phyloP scores from a whole-genome alignment of 2,797 vertebrate species.

The Cygnus olor region DNA sequence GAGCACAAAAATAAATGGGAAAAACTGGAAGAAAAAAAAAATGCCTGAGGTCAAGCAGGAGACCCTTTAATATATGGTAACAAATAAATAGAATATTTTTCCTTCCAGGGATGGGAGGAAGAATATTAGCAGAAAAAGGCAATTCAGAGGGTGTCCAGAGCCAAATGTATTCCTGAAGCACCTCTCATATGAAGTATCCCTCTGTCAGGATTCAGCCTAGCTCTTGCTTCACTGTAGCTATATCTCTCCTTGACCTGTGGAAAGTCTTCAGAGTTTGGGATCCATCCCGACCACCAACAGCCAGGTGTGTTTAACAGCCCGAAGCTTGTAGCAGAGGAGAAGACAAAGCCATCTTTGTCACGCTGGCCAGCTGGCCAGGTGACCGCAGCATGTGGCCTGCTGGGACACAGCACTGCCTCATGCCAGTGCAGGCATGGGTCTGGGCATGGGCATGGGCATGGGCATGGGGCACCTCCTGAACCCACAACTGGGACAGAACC shows the following conservation, averaged over 20 bases:
- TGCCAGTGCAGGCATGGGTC: not conserved
- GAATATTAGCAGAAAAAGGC: not conserved
- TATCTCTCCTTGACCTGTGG: not conserved
- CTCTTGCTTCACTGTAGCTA: not conserved
- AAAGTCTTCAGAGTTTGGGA: not conserved
- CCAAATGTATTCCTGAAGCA: not conserved
- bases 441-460: no score
- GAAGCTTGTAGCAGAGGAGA: not conserved
- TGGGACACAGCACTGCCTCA: not conserved
- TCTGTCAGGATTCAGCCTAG: not conserved
- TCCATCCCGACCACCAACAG: not conserved
- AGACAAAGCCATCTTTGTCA: not conserved
- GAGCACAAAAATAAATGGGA: not conserved
- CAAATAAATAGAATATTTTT: not conserved
- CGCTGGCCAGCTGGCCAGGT: not conserved
- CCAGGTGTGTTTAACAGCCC: not conserved
- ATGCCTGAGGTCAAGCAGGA: not conserved
- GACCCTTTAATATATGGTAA: not conserved
- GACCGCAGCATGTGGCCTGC: rapidly evolving
- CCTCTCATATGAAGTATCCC: not conserved
- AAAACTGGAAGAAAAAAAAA: not conserved
- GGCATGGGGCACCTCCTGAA: not conserved
- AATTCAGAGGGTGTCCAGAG: not conserved
- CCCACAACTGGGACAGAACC: not conserved
- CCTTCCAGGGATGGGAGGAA: not conserved